phyloP scores from a whole-genome alignment of 2,797 vertebrate genomes.

The Propithecus perrieri region DNA sequence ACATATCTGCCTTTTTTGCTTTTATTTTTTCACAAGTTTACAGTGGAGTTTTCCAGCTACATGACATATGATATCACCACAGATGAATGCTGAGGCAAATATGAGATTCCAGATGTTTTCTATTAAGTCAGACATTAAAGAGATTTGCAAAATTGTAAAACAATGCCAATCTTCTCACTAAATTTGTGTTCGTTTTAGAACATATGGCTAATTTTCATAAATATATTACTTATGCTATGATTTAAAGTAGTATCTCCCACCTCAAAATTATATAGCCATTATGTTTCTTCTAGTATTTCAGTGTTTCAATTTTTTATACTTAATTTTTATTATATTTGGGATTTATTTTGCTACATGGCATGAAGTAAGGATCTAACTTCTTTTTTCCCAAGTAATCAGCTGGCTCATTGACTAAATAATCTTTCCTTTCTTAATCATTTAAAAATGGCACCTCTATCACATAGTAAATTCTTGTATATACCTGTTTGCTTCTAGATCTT shows the following conservation, averaged over 20 bases:
- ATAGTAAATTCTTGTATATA: background rate
- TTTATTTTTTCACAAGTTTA: constrained; percentile 36
- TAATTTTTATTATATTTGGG: background rate
- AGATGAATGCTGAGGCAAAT: constrained; percentile 43
- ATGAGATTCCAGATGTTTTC: constrained; percentile 53
- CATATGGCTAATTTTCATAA: constrained; percentile 24
- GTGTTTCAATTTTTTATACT: constrained; percentile 18
- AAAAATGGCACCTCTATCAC: background rate
- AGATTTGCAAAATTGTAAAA: constrained; percentile 57
- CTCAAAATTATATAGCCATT: constrained; percentile 9
- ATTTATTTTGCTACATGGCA: background rate
- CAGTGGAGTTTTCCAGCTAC: constrained; percentile 39
- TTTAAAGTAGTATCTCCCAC: background rate
- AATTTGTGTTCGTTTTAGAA: constrained; percentile 48
- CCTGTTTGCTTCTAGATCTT: background rate
- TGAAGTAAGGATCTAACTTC: background rate
- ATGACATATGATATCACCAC: constrained; percentile 52
- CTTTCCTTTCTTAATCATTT: constrained; percentile 15
- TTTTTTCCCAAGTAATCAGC: background rate
- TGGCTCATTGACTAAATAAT: background rate
- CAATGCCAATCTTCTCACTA: background rate
- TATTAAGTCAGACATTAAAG: constrained; percentile 46
- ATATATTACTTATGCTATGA: background rate
- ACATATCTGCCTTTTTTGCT: background rate
- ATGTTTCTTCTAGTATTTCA: constrained; percentile 34